Base-by-base conservation (phyloP, 2,113 vertebrate species). In the Toxotes chatareus region DNA sequence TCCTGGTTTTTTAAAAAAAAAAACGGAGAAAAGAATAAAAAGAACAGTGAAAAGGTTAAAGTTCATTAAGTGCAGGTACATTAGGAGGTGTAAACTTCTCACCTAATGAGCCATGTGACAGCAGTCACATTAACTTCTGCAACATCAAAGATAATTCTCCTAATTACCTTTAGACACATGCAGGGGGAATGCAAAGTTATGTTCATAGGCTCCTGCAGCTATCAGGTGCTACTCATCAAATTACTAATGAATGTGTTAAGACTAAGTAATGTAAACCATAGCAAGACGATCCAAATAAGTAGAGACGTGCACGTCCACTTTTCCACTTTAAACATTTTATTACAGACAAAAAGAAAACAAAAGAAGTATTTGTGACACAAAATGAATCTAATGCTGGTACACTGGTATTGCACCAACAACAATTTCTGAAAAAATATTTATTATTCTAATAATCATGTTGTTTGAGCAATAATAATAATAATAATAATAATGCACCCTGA, bases 321-420 rank as follows among this genome's bases (percentile, higher is more conserved):
- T 77, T 84, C 73, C 92, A 94, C 94, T 96, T 97, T 97, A 96
- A 93, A 85, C 93, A 94, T 68, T 98, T 98, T 98, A 98, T 98
- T 98, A 98, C 95, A 97, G 97, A 98, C 97, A 96, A 96, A 27
- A 97, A 94, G 91, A 94, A 94, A 95, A 94, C 86, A 91, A 97
- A 97, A 96, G 93, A 97, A 97, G 96, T 95, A 94, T 97, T 86
- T 92, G 95, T 96, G 96, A 96, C 95, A 95, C 34, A 73, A 93
- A 95, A 94, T 92, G 78, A 96, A 95, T 93, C 93, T 91, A 93
- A 91, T 89, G 96, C 92, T 85, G 93, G 92, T 79, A 86, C 95
- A 92, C 88, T 73, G 11, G 85, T 79, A 92, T 93, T 95, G 95
- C 93, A 56, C 95, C 93, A 92, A 85, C 84, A 76, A 67, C 86